A percentile compares a stretch with the other conserved stretches of the same genome.
Evolutionary conservation across 2,888 invertebrate genomes (phyloP).

Genomic region (Sycophila texana): DNA sequence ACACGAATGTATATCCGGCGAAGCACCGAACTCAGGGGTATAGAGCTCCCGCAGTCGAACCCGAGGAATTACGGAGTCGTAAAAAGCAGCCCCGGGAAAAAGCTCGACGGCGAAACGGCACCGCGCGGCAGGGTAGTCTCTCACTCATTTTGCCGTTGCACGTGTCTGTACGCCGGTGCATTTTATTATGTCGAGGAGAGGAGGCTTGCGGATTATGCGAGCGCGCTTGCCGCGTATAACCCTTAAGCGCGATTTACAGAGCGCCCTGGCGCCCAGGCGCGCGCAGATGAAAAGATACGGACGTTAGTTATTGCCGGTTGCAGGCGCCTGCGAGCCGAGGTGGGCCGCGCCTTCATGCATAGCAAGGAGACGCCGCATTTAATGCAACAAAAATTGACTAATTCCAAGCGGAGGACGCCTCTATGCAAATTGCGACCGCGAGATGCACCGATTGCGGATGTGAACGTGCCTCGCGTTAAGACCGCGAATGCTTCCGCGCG

Average conservation of each 20-base stretch:
- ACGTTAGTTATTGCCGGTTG: constrained; percentile 46
- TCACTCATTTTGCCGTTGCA: constrained; percentile 35
- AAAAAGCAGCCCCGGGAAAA: constrained; percentile 16
- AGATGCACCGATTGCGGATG: not conserved
- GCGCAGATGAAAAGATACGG: constrained; percentile 39
- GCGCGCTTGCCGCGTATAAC: constrained; percentile 11
- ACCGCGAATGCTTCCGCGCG: too few relatives aligned
- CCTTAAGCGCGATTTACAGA: constrained; percentile 52
- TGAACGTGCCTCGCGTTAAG: too few relatives aligned
- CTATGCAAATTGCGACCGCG: not conserved
- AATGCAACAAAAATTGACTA: not conserved
- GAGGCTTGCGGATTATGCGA: constrained; percentile 24
- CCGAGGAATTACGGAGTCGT: constrained; percentile 51
- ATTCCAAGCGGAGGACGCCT: not conserved
- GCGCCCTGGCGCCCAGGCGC: constrained; percentile 7
- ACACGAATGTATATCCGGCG: too few relatives aligned
- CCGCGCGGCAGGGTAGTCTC: not conserved
- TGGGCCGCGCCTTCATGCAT: constrained; percentile 5
- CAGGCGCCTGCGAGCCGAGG: not conserved
- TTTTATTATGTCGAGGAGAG: constrained; percentile 31
- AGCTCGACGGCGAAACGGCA: not conserved
- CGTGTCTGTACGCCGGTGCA: constrained; percentile 3
- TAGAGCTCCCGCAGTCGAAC: constrained; percentile 29
- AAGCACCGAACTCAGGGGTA: too few relatives aligned
- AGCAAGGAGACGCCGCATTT: constrained; percentile 24